Conservation (phyloP, 2,113 vertebrate genomes). For the Reinhardtius hippoglossoides region DNA sequence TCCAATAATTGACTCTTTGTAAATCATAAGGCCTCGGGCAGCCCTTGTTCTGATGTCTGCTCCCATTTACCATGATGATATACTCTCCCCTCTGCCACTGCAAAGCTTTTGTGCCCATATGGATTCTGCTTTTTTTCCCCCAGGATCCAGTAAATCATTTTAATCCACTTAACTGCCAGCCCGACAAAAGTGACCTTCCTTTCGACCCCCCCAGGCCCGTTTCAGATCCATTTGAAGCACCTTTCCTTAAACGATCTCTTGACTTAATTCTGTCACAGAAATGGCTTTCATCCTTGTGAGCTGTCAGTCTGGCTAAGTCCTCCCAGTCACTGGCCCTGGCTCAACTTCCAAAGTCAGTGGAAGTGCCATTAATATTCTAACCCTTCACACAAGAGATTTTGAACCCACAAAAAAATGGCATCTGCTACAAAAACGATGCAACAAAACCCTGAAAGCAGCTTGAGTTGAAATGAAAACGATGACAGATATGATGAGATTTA, state of each 20-base stretch:
- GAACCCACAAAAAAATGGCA: constrained; percentile 33
- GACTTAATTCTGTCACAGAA: constrained; percentile 61
- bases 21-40: constrained; percentile 42
- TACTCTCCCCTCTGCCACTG: constrained; percentile 22
- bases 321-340: constrained; percentile 38
- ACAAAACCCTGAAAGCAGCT: constrained; percentile 33
- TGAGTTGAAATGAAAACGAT: constrained; percentile 51
- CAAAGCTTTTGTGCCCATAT: constrained; percentile 46
- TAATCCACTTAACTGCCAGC: constrained; percentile 64
- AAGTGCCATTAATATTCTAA: constrained; percentile 68
- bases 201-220: constrained; percentile 44
- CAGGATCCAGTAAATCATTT: constrained; percentile 49
- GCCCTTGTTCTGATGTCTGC: constrained; percentile 41
- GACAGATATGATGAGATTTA: constrained; percentile 51
- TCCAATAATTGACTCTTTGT: constrained; percentile 30
- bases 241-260: constrained; percentile 46
- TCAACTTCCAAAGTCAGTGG: constrained; percentile 52
- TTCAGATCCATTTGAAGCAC: constrained; percentile 51
- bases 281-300: constrained; percentile 63
- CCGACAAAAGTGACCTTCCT: constrained; percentile 54
- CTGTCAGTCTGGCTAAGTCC: constrained; percentile 67
- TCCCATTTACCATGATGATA: constrained; percentile 38
- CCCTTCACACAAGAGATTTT: constrained; percentile 51
- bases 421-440: constrained; percentile 21
- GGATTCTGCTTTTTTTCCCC: constrained; percentile 38